These are phyloP conservation scores for Trisateles emortualis DNA, from an alignment of 2,888 invertebrate species.

Conservation along the genomic window DNA sequence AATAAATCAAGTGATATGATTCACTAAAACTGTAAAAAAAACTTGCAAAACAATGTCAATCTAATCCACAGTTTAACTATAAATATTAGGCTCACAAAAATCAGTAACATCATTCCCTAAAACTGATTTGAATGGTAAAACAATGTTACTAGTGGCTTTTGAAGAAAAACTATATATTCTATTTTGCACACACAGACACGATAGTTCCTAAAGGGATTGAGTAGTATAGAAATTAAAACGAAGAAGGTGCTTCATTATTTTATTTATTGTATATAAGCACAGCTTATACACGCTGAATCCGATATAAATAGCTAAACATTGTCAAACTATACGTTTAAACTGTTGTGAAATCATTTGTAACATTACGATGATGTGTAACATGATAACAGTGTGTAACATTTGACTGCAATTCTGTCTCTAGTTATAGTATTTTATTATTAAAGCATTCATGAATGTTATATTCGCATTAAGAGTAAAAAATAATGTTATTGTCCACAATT, in stretches of 20 bases:
- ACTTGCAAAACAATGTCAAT: too few species aligned
- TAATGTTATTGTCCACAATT: too few species aligned
- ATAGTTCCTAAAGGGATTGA: constrained; percentile 71
- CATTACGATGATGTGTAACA: constrained; percentile 1
- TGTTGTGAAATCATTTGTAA: constrained; percentile 6
- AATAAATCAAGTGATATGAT: too few species aligned
- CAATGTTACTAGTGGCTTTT: constrained; percentile 22
- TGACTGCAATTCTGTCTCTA: too few species aligned
- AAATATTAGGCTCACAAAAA: background rate
- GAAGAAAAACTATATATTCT: constrained; percentile 8
- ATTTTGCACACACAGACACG: constrained; percentile 60
- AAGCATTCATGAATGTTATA: too few species aligned
- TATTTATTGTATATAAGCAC: constrained; percentile 29
- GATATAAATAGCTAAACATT: constrained; percentile 14
- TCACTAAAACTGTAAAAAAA: too few species aligned
- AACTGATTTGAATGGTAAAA: too few species aligned
- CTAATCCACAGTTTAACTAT: too few species aligned
- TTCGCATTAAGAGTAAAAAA: too few species aligned
- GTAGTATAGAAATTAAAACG: constrained; percentile 33
- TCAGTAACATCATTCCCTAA: too few species aligned
- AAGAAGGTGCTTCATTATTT: constrained; percentile 37
- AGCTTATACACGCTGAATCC: constrained; percentile 26
- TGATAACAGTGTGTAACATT: too few species aligned
- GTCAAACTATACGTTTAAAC: background rate
- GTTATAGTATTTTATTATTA: too few species aligned